These are phyloP conservation scores for Hyphantria cunea DNA, from an alignment of 1,140 invertebrate genomes.

Conservation along the genomic window DNA sequence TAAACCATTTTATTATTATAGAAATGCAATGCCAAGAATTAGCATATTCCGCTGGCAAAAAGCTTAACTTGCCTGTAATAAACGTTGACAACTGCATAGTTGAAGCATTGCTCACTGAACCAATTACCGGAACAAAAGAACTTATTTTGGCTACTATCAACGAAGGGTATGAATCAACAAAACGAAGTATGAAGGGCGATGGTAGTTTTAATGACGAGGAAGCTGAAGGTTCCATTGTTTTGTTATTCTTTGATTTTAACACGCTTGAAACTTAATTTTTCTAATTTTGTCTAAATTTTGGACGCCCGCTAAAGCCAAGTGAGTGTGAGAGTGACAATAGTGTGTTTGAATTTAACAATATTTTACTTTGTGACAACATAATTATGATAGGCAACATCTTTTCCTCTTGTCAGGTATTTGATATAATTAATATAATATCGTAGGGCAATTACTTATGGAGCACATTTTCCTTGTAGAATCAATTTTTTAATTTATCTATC, in stretches of 20 bases:
- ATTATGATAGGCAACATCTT: no score
- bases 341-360: no score
- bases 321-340: no score
- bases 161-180: constrained; percentile 53
- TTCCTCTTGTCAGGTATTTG: no score
- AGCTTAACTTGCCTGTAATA: constrained; percentile 52
- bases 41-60: constrained; percentile 62
- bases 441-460: no score
- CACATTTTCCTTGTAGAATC: no score
- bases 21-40: constrained; percentile 68
- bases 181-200: constrained; percentile 39
- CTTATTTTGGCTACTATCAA: constrained; percentile 50
- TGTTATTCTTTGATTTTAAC: neutral
- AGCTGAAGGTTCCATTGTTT: constrained; percentile 21
- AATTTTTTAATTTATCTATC: no score
- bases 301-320: no score
- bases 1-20: constrained; percentile 35
- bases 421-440: no score
- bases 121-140: constrained; percentile 47
- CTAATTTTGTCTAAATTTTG: no score
- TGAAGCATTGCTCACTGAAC: constrained; percentile 55
- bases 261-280: no score
- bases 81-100: constrained; percentile 63
- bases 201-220: constrained; percentile 30
- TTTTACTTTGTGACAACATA: no score